These are phyloP conservation scores for Sander lucioperca DNA, from an alignment of 2,113 vertebrate genomes.

Conservation along the genomic window DNA sequence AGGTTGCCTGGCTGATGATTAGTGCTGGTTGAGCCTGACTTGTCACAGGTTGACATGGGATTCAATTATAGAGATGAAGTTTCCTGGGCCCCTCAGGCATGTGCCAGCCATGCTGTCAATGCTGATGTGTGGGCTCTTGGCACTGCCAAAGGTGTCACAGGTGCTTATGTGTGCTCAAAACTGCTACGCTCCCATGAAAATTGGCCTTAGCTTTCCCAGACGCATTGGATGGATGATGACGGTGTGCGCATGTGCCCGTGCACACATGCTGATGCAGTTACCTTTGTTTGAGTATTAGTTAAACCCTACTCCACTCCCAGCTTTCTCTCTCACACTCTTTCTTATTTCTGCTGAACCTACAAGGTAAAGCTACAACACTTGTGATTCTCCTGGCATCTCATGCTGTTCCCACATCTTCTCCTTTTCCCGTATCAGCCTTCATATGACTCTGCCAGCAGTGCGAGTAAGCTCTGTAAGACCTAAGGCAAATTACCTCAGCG, in stretches of 20 bases:
- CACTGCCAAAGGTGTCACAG: slow-evolving; percentile 72
- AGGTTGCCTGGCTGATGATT: slow-evolving; percentile 66
- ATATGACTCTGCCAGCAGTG: slow-evolving; percentile 62
- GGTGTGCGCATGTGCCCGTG: slow-evolving; percentile 2
- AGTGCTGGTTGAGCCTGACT: slow-evolving; percentile 72
- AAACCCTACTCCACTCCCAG: slow-evolving; percentile 58
- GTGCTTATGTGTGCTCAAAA: slow-evolving; percentile 74
- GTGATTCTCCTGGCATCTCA: slow-evolving; percentile 65
- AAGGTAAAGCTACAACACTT: slow-evolving; percentile 67
- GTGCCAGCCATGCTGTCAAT: slow-evolving; percentile 78
- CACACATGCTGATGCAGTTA: slow-evolving; percentile 25
- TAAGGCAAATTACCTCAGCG: slow-evolving; percentile 76
- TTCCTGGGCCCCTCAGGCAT: slow-evolving; percentile 70
- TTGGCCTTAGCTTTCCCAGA: slow-evolving; percentile 53
- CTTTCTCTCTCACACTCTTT: slow-evolving; percentile 36
- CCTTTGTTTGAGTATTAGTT: slow-evolving; percentile 72
- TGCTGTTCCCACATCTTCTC: slow-evolving; percentile 67
- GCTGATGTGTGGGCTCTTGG: slow-evolving; percentile 68
- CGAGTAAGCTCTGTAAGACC: slow-evolving; percentile 73
- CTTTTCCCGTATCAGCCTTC: slow-evolving; percentile 56
- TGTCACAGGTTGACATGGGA: slow-evolving; percentile 79
- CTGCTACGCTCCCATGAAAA: slow-evolving; percentile 64
- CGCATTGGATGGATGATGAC: neutral
- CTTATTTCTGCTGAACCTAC: slow-evolving; percentile 64
- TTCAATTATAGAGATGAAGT: slow-evolving; percentile 78